phyloP scores from a whole-genome alignment of 2,888 invertebrate genomes.

The Doris montereyensis region DNA sequence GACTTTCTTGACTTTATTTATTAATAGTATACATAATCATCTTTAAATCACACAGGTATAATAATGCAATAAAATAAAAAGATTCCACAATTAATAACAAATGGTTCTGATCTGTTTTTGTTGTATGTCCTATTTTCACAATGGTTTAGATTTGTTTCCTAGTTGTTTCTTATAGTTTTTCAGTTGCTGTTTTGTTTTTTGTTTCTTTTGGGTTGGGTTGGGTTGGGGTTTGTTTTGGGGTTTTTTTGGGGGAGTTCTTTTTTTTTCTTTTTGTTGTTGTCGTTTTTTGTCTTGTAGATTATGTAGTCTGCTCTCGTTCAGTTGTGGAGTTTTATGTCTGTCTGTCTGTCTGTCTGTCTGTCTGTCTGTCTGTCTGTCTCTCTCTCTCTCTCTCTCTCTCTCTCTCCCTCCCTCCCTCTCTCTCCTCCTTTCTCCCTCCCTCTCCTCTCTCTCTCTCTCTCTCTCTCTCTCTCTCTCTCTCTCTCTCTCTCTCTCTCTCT shows the following conservation, averaged over 20 bases:
- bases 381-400: neutral
- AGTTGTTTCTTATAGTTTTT: no score
- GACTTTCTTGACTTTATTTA: no score
- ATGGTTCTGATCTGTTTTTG: no score
- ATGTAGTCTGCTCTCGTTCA: no score
- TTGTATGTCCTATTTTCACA: no score
- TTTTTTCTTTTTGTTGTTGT: neutral
- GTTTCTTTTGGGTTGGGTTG: no score
- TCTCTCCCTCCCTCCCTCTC: neutral
- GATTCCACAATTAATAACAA: no score
- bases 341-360: neutral
- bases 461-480: neutral
- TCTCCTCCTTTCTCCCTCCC: neutral
- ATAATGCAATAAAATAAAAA: no score
- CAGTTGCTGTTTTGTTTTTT: no score
- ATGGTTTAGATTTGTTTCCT: no score
- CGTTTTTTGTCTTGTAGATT: neutral
- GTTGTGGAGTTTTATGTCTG: neutral
- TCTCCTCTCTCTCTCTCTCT: neutral
- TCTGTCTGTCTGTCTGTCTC: neutral
- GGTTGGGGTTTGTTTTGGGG: neutral
- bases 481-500: slow-evolving; percentile 33
- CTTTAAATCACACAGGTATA: no score
- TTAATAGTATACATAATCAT: no score
- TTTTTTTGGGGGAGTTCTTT: neutral